These are phyloP conservation scores for Formica aserva DNA, from an alignment of 2,888 invertebrate genomes.

Conservation along the genomic window DNA sequence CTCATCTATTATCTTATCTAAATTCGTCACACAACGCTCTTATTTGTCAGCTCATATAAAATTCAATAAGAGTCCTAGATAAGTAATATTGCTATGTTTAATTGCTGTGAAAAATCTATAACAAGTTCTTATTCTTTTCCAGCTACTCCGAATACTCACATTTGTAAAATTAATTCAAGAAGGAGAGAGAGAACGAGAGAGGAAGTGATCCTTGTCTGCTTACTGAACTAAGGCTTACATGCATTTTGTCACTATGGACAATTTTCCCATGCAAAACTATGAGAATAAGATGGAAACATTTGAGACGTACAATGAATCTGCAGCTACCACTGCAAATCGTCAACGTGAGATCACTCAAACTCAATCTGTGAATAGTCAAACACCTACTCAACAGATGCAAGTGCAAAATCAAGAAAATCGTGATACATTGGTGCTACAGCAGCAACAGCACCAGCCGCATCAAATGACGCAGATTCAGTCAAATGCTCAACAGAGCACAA, in stretches of 20 bases:
- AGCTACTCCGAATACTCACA: conserved; percentile 22
- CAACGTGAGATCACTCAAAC: conserved; percentile 76
- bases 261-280: conserved; percentile 79
- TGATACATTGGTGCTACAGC: conserved; percentile 65
- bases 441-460: conserved; percentile 63
- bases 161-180: conserved; percentile 29
- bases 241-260: conserved; percentile 78
- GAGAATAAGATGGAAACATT: conserved; percentile 75
- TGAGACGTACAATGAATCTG: conserved; percentile 83
- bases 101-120: conserved; percentile 35
- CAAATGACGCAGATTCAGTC: conserved; percentile 76
- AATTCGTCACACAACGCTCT: conserved; percentile 68
- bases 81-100: conserved; percentile 62
- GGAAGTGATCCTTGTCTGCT: neutral
- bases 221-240: conserved; percentile 33
- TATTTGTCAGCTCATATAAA: conserved; percentile 78
- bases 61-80: conserved; percentile 73
- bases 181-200: neutral
- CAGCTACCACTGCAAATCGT: conserved; percentile 77
- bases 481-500: conserved; percentile 79
- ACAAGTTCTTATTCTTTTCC: conserved; percentile 37
- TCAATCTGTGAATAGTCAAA: conserved; percentile 74
- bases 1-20: conserved; percentile 79
- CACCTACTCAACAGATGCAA: conserved; percentile 68
- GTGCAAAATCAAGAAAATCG: conserved; percentile 77